Evolutionary conservation across 2,888 invertebrate species (phyloP), one percentile per base, ranked within the genome.

Genomic region (Vandiemenella viatica): DNA sequence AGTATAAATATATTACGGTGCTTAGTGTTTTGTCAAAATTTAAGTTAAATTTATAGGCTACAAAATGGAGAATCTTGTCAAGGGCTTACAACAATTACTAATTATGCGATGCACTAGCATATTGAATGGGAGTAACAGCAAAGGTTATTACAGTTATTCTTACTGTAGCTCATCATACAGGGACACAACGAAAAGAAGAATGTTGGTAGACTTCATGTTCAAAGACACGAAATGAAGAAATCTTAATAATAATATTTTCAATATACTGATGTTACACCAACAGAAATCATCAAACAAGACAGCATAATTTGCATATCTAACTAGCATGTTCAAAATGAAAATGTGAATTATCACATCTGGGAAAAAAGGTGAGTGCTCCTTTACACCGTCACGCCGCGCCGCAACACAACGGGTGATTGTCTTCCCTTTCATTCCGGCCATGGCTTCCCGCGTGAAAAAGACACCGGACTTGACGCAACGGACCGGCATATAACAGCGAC

Each of bases 381-480:
- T 21, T 42, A 42, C 42, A 42, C 42, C 42, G 41, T 23, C 47
- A 19, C 42, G 42, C 41, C 47, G 21, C 21, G 21, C 41, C 38
- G 47, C 46, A 38, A 37, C 46, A 37, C 46, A 19, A 32, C 43
- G 16, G 23, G 26, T 43, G 38, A 43, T 44, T 42, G 48, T 49
- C 49, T 41, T 46, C 50, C 40, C 50, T 41, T 46, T 50, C 50
- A 42, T 32, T 43, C 42, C 42, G 42, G 42, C 42, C 50, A 37
- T 46, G 46, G 50, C 50, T 50, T 46, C 50, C 50, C 50, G 50
- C 42, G 45, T 41, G 43, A 46, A 32, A 46, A 42, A 37, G 45
- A 46, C 19, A 17, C 47, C 48, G 48, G 48, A 48, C 50, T 19
- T 19, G 42, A 42, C 19, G 19, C n/a, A 42, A 42, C 42, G 20